phyloP scores from a whole-genome alignment of 2,113 vertebrate species.

The Pedionomus torquatus region DNA sequence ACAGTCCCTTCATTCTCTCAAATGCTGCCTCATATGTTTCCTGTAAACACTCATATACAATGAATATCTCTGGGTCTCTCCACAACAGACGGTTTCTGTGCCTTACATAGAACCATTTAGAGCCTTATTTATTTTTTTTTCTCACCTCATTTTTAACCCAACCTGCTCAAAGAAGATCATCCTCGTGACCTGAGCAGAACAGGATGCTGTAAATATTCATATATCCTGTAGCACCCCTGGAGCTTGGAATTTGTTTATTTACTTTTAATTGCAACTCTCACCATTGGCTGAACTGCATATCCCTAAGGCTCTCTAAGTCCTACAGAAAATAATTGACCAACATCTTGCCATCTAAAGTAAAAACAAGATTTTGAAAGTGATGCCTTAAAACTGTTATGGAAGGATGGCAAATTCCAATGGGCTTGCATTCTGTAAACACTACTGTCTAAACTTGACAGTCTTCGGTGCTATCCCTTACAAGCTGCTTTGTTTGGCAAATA shows the following conservation, averaged over 20 bases:
- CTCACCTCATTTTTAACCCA: not conserved
- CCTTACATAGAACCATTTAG: not conserved
- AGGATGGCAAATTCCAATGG: not conserved
- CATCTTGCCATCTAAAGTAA: not conserved
- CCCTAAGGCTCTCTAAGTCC: not conserved
- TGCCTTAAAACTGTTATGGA: not conserved
- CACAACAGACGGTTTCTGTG: not conserved
- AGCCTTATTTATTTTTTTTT: not conserved
- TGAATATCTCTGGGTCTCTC: fast-evolving
- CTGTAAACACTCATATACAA: not conserved
- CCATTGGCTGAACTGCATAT: not conserved
- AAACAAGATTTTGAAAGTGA: not conserved
- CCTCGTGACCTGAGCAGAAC: not conserved
- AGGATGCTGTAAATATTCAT: not conserved
- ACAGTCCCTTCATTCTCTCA: not conserved
- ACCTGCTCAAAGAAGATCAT: not conserved
- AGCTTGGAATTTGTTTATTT: not conserved
- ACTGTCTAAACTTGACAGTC: not conserved
- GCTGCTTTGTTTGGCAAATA: not conserved
- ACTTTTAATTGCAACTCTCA: not conserved
- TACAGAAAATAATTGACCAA: not conserved
- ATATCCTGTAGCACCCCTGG: not conserved
- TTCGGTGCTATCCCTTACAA: not conserved
- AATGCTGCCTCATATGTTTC: not conserved
- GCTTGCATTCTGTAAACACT: not conserved